These are phyloP conservation scores for Acipenser transmontanus DNA, from an alignment of 2,797 vertebrate genomes.

Conservation along the genomic window DNA sequence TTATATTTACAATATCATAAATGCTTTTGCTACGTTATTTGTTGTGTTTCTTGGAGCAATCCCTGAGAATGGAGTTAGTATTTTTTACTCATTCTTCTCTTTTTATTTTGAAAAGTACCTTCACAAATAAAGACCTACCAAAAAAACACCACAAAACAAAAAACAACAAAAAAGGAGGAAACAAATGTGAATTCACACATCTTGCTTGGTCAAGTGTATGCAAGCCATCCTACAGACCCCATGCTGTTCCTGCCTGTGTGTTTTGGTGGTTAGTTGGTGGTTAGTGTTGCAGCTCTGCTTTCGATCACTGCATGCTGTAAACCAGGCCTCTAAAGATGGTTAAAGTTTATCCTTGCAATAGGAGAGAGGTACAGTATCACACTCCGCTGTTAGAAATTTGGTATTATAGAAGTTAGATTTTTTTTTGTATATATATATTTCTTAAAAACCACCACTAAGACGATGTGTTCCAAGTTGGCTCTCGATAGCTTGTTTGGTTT, in stretches of 20 bases:
- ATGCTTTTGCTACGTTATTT: constrained; percentile 80
- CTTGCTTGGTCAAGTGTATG: constrained; percentile 22
- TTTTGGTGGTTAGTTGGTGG: constrained; percentile 35
- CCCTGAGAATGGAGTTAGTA: constrained; percentile 93
- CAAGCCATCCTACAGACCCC: constrained; percentile 4
- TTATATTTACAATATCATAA: constrained; percentile 99
- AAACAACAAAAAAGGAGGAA: constrained; percentile 13
- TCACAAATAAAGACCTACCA: constrained; percentile 17
- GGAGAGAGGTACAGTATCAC: constrained; percentile 57
- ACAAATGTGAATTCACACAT: constrained; percentile 16
- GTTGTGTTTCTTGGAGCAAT: constrained; percentile 84
- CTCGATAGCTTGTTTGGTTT: constrained; percentile 52
- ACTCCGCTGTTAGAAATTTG: constrained; percentile 38
- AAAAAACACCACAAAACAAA: constrained; percentile 12
- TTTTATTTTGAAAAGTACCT: constrained; percentile 53
- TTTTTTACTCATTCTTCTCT: constrained; percentile 60
- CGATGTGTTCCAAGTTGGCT: constrained; percentile 26
- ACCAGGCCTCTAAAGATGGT: constrained; percentile 41
- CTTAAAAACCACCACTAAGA: constrained; percentile 19
- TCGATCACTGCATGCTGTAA: constrained; percentile 24
- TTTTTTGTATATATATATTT: constrained; percentile 20
- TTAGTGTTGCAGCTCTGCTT: constrained; percentile 45
- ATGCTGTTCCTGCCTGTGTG: constrained; percentile 16
- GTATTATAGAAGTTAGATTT: constrained; percentile 33
- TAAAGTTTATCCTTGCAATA: constrained; percentile 61